These are phyloP conservation scores for Daubentonia madagascariensis DNA, from an alignment of 2,113 vertebrate genomes.

Conservation along the genomic window DNA sequence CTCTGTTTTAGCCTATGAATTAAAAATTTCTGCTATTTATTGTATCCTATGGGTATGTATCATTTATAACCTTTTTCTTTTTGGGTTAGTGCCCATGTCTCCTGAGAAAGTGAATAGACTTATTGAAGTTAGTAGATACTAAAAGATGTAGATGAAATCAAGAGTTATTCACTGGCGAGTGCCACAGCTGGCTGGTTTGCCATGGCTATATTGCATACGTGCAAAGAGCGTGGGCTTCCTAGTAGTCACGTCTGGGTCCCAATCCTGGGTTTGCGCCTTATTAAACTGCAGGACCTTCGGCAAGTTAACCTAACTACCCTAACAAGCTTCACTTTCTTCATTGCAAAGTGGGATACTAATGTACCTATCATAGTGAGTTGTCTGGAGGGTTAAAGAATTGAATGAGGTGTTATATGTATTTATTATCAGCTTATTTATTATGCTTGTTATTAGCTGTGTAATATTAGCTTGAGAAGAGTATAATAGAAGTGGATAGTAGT, in stretches of 20 bases:
- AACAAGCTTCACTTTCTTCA: neutral
- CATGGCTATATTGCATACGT: rapidly evolving
- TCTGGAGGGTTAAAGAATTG: neutral
- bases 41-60: neutral
- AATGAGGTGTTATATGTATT: neutral
- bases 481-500: neutral
- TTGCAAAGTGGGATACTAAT: neutral
- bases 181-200: neutral
- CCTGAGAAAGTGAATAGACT: neutral
- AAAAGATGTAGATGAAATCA: neutral
- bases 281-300: neutral
- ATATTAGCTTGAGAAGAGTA: neutral
- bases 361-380: neutral
- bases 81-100: neutral
- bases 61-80: neutral
- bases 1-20: neutral
- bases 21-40: neutral
- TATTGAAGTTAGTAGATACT: neutral
- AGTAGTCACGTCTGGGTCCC: neutral
- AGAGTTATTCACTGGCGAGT: neutral
- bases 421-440: neutral
- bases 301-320: neutral
- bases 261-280: neutral
- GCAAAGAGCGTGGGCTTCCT: neutral
- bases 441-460: neutral